Percentiles rank a stretch among this genome's conserved stretches.
These are phyloP conservation scores for Alsophila aescularia DNA, from an alignment of 2,888 invertebrate species.

Conservation along the genomic window DNA sequence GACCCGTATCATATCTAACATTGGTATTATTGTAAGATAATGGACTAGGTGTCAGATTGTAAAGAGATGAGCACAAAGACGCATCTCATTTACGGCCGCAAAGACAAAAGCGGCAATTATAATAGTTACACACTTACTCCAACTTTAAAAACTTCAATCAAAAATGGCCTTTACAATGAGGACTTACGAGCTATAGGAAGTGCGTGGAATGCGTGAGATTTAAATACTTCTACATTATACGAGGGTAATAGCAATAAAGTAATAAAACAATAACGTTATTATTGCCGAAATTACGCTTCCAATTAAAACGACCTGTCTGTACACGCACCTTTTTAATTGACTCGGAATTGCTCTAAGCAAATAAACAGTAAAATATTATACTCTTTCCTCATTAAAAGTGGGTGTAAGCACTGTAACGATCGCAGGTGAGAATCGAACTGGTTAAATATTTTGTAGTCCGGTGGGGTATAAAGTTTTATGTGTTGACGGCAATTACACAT, in stretches of 20 bases:
- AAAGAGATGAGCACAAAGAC: conserved; percentile 63
- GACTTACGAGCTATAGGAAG: conserved; percentile 26
- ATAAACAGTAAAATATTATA: conserved; percentile 39
- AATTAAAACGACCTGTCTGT: conserved; percentile 38
- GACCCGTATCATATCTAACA: conserved; percentile 52
- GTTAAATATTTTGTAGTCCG: conserved; percentile 32
- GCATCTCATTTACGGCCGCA: conserved; percentile 71
- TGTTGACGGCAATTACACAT: conserved; percentile 24
- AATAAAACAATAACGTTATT: conserved; percentile 47
- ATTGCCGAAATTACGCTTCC: conserved; percentile 39
- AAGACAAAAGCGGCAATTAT: conserved; percentile 78
- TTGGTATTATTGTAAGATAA: conserved; percentile 49
- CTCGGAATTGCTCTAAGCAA: conserved; percentile 37
- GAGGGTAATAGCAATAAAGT: conserved; percentile 43
- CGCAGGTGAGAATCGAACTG: conserved; percentile 36
- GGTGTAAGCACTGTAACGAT: conserved; percentile 33
- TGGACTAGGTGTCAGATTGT: conserved; percentile 59
- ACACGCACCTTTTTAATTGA: conserved; percentile 37
- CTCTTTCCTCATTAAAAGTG: conserved; percentile 39
- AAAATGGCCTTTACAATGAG: conserved; percentile 23
- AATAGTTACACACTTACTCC: conserved; percentile 30
- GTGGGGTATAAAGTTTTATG: conserved; percentile 26
- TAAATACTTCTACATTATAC: conserved; percentile 25
- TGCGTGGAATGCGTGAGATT: conserved; percentile 21
- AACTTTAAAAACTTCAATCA: conserved; percentile 30